A percentile compares a stretch with the other conserved stretches of the same genome.
Evolutionary conservation across 37 sponge, comb jelly and placozoan genomes (phyloP).

Genomic region (Hexactinellida sp.): DNA sequence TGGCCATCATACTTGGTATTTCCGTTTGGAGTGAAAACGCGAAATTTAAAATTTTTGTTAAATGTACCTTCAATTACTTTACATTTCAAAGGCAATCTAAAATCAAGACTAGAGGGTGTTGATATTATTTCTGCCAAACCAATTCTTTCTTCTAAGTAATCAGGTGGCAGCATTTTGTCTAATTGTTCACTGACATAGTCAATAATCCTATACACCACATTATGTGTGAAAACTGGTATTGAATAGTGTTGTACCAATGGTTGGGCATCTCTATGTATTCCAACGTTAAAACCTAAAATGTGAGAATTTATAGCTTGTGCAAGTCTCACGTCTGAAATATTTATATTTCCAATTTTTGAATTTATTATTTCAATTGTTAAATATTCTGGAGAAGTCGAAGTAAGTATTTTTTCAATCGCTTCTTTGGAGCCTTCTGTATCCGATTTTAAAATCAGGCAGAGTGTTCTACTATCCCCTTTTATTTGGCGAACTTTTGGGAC

Average conservation of each 20-base stretch:
- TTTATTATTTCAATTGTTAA: not conserved
- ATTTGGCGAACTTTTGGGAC: not conserved
- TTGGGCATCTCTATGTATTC: not conserved
- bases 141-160: not conserved
- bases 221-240: not conserved
- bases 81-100: not conserved
- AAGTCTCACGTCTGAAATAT: not conserved
- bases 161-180: not conserved
- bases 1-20: not conserved
- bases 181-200: not conserved
- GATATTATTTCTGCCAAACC: not conserved
- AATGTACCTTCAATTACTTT: not conserved
- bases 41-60: not conserved
- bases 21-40: not conserved
- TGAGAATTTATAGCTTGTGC: not conserved
- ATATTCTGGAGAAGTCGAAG: not conserved
- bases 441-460: not conserved
- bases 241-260: not conserved
- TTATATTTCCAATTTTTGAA: not conserved
- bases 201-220: not conserved
- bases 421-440: slow-evolving; percentile 7
- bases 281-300: not conserved
- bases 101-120: not conserved
- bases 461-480: not conserved
- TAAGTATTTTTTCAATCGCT: not conserved